Evolutionary conservation across 2,113 vertebrate genomes (phyloP).

Genomic region (Aptenodytes patagonicus): DNA sequence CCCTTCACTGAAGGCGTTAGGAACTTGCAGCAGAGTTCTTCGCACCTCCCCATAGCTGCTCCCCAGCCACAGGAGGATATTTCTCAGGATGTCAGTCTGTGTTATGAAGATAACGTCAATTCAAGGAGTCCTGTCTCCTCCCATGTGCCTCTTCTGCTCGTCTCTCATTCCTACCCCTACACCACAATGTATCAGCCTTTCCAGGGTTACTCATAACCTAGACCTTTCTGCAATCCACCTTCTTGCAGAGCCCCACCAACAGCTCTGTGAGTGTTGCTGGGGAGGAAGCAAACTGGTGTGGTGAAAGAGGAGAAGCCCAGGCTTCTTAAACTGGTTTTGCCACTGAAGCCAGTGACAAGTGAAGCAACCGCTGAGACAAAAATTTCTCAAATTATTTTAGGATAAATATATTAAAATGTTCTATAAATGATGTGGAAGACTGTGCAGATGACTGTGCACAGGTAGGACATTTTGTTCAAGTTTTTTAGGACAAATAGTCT

Average conservation of each 20-base stretch:
- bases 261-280: not conserved
- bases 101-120: not conserved
- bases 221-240: not conserved
- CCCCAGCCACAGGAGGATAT: not conserved
- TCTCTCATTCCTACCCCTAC: not conserved
- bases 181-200: not conserved
- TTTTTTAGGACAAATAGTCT: not conserved
- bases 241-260: not conserved
- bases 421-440: not conserved
- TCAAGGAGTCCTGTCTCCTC: not conserved
- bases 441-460: not conserved
- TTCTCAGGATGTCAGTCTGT: not conserved
- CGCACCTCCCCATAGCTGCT: not conserved
- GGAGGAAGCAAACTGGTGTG: not conserved
- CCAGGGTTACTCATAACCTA: not conserved
- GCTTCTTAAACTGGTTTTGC: not conserved
- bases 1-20: not conserved
- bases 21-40: not conserved
- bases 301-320: not conserved
- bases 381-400: not conserved
- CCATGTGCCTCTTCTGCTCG: fast-evolving
- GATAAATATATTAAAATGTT: not conserved
- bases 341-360: not conserved
- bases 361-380: not conserved
- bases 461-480: not conserved